These are phyloP conservation scores for Mallotus villosus DNA, from an alignment of 2,797 vertebrate genomes.

Conservation along the genomic window DNA sequence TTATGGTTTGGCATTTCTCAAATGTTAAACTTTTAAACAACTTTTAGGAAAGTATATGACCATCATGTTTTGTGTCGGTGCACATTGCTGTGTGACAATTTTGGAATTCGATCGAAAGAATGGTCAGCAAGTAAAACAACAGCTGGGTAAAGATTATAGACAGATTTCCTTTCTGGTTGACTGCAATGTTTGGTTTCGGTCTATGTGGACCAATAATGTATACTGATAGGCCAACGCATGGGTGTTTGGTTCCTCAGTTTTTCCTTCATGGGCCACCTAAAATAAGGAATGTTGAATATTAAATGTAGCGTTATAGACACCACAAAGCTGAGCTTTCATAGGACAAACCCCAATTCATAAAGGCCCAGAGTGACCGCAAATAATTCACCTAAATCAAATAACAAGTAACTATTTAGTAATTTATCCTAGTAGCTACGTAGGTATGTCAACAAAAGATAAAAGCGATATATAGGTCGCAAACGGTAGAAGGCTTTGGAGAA, in stretches of 20 bases:
- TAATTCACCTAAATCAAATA: not conserved
- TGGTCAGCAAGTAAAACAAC: not conserved
- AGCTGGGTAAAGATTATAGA: not conserved
- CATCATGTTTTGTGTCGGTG: not conserved
- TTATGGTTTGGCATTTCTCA: not conserved
- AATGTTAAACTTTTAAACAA: not conserved
- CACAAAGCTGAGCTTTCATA: not conserved
- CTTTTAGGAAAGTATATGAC: not conserved
- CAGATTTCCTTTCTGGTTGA: not conserved
- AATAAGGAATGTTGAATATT: not conserved
- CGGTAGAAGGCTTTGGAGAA: slow-evolving; percentile 6
- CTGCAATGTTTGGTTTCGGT: not conserved
- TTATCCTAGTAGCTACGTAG: not conserved
- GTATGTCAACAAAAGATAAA: slow-evolving; percentile 13
- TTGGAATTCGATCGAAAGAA: not conserved
- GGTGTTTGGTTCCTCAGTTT: not conserved
- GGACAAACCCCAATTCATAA: not conserved
- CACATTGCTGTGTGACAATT: not conserved
- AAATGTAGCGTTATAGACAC: not conserved
- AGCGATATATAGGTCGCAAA: not conserved
- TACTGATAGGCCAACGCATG: not conserved
- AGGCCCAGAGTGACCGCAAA: not conserved
- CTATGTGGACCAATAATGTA: not conserved
- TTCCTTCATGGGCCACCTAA: not conserved
- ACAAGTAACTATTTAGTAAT: too few relatives aligned